Percentiles rank a stretch among this genome's conserved stretches.
phyloP scores from a whole-genome alignment of 2,888 invertebrate genomes.

The Sinotaia quadrata region DNA sequence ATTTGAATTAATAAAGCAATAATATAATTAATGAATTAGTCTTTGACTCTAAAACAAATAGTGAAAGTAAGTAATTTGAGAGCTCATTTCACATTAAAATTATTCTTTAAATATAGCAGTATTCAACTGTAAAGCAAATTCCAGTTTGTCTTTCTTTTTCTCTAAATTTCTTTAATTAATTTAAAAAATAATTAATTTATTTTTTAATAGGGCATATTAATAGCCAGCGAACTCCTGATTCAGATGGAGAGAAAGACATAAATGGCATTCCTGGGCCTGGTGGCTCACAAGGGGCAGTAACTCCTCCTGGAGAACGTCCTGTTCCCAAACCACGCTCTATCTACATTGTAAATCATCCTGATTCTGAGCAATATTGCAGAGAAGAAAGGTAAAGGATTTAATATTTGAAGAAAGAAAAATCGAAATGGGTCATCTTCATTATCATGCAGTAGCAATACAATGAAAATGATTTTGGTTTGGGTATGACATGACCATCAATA shows the following conservation, averaged over 20 bases:
- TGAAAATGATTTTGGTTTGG: no score
- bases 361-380: not conserved
- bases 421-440: not conserved
- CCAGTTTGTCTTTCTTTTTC: no score
- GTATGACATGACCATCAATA: no score
- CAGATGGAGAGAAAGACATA: constrained; percentile 35
- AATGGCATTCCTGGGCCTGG: constrained; percentile 23
- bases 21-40: no score
- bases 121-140: no score
- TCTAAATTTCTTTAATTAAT: no score
- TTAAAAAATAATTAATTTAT: no score
- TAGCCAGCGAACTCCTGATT: constrained; percentile 39
- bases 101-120: no score
- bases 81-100: no score
- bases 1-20: no score
- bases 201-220: constrained; percentile 31
- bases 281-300: constrained; percentile 12
- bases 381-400: constrained; percentile 6
- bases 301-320: constrained; percentile 7
- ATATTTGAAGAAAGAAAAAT: not conserved
- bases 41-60: no score
- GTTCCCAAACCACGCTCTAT: constrained; percentile 20
- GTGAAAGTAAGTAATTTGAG: no score
- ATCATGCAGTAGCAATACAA: not conserved
- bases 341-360: not conserved